Evolutionary conservation across 2,888 invertebrate species (phyloP).

Genomic region (Hirtodrosophila duncani): DNA sequence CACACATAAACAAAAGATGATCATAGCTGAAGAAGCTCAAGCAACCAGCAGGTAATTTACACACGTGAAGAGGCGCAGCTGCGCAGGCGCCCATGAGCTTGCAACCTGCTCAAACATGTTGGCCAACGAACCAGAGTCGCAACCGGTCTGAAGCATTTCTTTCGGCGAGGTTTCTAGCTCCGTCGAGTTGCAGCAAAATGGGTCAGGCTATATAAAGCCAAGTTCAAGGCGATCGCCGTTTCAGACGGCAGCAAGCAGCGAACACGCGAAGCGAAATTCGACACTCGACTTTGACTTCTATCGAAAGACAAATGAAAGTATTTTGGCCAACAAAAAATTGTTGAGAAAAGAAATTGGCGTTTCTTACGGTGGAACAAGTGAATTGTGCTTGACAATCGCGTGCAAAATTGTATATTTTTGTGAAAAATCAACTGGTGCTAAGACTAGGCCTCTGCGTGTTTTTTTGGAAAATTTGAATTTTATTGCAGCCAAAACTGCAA

Average conservation of each 20-base stretch:
- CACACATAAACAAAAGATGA: constrained; percentile 30
- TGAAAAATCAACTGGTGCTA: constrained; percentile 32
- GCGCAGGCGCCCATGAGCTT: constrained; percentile 17
- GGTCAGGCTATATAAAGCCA: constrained; percentile 90
- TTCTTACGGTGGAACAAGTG: constrained; percentile 52
- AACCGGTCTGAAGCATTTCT: constrained; percentile 51
- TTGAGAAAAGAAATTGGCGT: constrained; percentile 34
- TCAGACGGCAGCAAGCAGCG: constrained; percentile 78
- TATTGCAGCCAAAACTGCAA: constrained; percentile 13
- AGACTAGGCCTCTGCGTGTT: constrained; percentile 28
- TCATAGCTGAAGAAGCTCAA: not conserved
- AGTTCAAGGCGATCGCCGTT: constrained; percentile 87
- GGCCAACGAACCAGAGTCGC: constrained; percentile 14
- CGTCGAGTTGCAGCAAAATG: constrained; percentile 79
- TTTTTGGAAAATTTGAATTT: constrained; percentile 25
- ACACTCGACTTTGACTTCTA: constrained; percentile 27
- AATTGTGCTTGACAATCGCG: constrained; percentile 49
- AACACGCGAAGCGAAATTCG: constrained; percentile 50
- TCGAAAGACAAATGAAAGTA: constrained; percentile 52
- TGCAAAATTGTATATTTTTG: constrained; percentile 31
- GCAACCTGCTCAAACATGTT: constrained; percentile 39
- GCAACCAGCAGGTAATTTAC: constrained; percentile 17
- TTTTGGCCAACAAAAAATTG: constrained; percentile 20
- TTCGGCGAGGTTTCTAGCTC: constrained; percentile 28
- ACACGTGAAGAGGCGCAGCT: constrained; percentile 13